Base-by-base conservation (phyloP, 2,888 invertebrate genomes). In the Acronicta psi region DNA sequence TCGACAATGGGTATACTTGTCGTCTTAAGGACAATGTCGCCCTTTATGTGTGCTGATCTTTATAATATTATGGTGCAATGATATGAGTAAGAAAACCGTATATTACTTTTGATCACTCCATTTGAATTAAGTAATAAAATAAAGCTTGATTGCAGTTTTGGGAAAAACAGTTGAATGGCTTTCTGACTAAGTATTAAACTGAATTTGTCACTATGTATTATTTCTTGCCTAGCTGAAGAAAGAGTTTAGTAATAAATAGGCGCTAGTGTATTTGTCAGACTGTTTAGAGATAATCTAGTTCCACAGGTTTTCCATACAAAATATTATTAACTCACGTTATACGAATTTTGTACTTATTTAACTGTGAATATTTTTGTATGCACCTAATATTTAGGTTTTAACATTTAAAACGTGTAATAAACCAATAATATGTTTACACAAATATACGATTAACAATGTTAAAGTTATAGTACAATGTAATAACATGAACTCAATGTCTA, bases 21-120 rank as follows among this genome's bases (percentile, higher is more conserved):
- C 77, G 75, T 79, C 69, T 67, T 67, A 76, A 80, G 82, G 81
- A 83, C 83, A 83, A 80, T 75, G 70, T 56, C 54, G 50, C 74
- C 73, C 77, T 78, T 76, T 58, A 69, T 66, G 67, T 54, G 6
- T 46, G 38, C 65, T 61, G 61, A 51, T 71, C 64, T 67, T 56
- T 44, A 13, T 70, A 45, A 47, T 29, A 16, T 61, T 67, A 64
- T 72, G 69, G 63, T 23, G 58, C 23, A 44, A 69, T 58, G 49
- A 49, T 65, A 59, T 59, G 58, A 63, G 55, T 43, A 47, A 41
- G 60, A 54, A 50, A 70, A 55, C 63, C 55, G 54, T 52, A 53
- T 50, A 57, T 57, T 68, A 52, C 54, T 37, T 42, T 59, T 63
- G 52, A 68, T 68, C 44, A 62, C 51, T 62, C 49, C 57, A 58